Evolutionary conservation across 2,797 vertebrate genomes (phyloP), one percentile per base, ranked within the genome.

Genomic region (Tauraco hartlaubi): DNA sequence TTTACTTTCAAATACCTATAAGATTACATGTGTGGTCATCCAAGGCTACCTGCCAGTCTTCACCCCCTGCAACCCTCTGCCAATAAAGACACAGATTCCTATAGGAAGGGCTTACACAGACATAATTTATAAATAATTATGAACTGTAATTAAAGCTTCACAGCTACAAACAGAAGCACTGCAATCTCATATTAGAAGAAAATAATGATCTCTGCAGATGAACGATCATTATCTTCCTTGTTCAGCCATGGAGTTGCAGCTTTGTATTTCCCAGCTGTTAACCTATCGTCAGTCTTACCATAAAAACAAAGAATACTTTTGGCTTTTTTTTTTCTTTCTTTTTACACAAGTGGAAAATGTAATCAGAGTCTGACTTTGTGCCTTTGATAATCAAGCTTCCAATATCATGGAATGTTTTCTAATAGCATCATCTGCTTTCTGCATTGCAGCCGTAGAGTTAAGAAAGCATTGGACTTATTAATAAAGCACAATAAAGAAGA

Each of bases 401-500:
- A 78, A 5, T 74, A 90, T 33, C 15, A 75, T 9, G 43, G 73
- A 83, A 91, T 62, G 62, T 68, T 69, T 85, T 92, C 58, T 85
- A 85, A 88, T 22, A 93, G 43, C 14, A 94, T 61, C 78, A 92
- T 86, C 95, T 96, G 91, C 55, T 68, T 76, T 39, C 85, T 90
- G 82, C 67, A 46, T 21, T 72, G 74, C 67, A 94, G 80, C 69
- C 82, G 66, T 76, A 90, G 39, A 93, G 91, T 74, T 86, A 94
- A 69, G 76, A 83, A 94, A 89, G 56, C 1, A 0, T 12, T 71
- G n/a, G 74, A 88, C 59, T 88, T 94, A 73, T 33, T 92, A 94
- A 93, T 90, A 94, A 94, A 96, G 75, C 67, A 92, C 64, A 96
- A 91, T 75, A 51, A 80, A 81, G 20, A 74, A 54, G 8, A 59